Conservation (phyloP, 1,140 invertebrate genomes). For the Fragariocoptes setiger region DNA sequence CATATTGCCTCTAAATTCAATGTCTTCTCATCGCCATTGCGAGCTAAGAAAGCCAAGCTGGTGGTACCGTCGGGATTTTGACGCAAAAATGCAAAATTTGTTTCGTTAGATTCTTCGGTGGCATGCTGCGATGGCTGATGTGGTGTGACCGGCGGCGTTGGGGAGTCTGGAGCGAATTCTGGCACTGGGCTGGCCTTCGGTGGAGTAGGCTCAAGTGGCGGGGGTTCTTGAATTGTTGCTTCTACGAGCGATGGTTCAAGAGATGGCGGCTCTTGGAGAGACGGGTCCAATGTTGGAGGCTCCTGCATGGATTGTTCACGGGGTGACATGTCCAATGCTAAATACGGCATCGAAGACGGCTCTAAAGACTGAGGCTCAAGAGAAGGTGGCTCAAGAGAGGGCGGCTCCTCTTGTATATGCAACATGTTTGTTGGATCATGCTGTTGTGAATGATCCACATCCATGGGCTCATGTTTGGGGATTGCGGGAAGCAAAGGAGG, state of each 20-base stretch:
- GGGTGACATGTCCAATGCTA: not conserved
- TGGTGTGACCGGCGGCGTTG: not conserved
- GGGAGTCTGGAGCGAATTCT: not conserved
- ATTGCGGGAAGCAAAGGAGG: not conserved
- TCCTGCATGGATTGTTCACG: not conserved
- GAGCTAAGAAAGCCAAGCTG: conserved; percentile 43
- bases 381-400: not conserved
- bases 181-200: not conserved
- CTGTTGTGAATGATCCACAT: not conserved
- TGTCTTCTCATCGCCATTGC: conserved; percentile 17
- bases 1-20: conserved; percentile 42
- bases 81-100: conserved; percentile 40
- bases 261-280: not conserved
- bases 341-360: not conserved
- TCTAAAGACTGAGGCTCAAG: not conserved
- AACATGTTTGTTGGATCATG: not conserved
- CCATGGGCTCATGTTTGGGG: not conserved
- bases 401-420: too few relatives aligned
- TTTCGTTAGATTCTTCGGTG: conserved; percentile 23
- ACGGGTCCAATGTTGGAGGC: not conserved
- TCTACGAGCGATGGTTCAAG: too few relatives aligned
- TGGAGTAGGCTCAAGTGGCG: not conserved
- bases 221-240: too few relatives aligned
- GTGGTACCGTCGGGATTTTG: conserved; percentile 50
- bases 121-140: not conserved